Evolutionary conservation across 2,888 invertebrate species (phyloP).

Genomic region (Campoplex capitator): DNA sequence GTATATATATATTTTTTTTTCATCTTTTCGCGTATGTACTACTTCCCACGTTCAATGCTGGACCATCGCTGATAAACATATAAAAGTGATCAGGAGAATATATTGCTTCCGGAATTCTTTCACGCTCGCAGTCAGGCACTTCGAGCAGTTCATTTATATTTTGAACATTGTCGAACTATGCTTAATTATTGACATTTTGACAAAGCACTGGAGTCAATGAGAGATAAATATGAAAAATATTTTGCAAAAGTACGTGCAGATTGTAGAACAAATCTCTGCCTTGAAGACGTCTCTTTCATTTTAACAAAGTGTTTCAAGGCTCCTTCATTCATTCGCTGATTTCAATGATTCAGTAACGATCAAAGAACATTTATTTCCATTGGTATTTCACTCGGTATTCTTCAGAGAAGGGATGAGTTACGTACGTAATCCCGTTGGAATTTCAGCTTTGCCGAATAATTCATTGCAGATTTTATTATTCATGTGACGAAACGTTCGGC

Average conservation of each 20-base stretch:
- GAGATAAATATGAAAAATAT: neutral
- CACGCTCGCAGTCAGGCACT: slow-evolving; percentile 33
- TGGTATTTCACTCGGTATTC: neutral
- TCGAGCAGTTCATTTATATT: neutral
- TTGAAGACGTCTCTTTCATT: neutral
- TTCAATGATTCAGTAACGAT: neutral
- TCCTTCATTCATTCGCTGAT: neutral
- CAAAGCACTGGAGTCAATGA: neutral
- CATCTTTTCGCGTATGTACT: neutral
- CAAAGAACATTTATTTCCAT: neutral
- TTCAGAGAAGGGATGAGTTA: neutral
- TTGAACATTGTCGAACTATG: neutral
- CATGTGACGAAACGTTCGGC: slow-evolving; percentile 8
- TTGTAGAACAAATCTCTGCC: neutral
- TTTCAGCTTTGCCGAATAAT: slow-evolving; percentile 15
- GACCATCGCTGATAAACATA: slow-evolving; percentile 19
- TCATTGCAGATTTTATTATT: slow-evolving; percentile 49
- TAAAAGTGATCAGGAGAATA: slow-evolving; percentile 21
- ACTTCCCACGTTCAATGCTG: slow-evolving; percentile 22
- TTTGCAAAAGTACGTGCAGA: neutral
- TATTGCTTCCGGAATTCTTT: slow-evolving; percentile 51
- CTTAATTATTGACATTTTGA: neutral
- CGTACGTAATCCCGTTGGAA: neutral
- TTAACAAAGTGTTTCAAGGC: neutral
- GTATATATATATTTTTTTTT: slow-evolving; percentile 19